phyloP scores from a whole-genome alignment of 2,113 vertebrate species.

The Otocyon megalotis region DNA sequence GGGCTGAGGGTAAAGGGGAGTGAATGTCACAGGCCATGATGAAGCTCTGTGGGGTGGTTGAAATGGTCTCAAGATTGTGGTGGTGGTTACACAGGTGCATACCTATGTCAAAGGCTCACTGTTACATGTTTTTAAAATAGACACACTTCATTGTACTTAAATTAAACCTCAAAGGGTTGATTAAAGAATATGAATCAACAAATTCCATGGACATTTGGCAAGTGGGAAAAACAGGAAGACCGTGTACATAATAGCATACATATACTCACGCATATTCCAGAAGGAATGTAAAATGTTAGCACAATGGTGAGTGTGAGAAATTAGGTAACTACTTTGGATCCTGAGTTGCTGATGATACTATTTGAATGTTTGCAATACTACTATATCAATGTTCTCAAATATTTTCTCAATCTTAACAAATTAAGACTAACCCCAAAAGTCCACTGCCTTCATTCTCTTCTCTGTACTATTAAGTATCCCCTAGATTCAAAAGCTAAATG shows the following conservation, averaged over 20 bases:
- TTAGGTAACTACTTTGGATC: background rate
- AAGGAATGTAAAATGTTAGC: background rate
- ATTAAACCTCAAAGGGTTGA: background rate
- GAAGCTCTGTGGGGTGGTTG: background rate
- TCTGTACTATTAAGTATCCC: background rate
- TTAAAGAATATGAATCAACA: background rate
- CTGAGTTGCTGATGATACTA: background rate
- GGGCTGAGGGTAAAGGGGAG: background rate
- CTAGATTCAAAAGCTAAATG: background rate
- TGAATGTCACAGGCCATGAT: background rate
- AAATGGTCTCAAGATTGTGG: background rate
- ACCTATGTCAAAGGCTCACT: background rate
- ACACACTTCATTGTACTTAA: background rate
- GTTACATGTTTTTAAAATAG: background rate
- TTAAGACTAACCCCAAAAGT: background rate
- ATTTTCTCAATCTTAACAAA: background rate
- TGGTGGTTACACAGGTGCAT: background rate
- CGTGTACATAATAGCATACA: background rate
- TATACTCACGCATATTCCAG: background rate
- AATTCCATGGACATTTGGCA: background rate
- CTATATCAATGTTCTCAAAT: background rate
- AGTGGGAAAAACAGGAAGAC: background rate
- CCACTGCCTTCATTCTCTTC: background rate
- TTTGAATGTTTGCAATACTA: background rate
- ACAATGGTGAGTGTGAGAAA: background rate